A percentile compares a stretch with the other conserved stretches of the same genome.
These are phyloP conservation scores for Nebria brevicollis DNA, from an alignment of 2,888 invertebrate genomes.

Conservation along the genomic window DNA sequence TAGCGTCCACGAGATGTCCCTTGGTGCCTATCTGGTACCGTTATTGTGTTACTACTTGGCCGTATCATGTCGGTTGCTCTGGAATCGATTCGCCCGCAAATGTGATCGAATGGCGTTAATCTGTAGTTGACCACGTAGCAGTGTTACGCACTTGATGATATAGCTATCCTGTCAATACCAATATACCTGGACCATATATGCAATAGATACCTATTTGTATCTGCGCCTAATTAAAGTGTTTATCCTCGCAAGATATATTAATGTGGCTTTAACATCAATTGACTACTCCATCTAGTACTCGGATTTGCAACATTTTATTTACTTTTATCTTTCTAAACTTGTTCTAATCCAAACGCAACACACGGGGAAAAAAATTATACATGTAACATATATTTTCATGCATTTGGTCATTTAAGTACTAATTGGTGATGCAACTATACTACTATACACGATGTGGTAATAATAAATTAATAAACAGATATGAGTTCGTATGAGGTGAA, in stretches of 20 bases:
- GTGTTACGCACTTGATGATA: neutral
- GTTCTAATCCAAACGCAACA: too few relatives aligned
- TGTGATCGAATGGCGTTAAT: conserved; percentile 39
- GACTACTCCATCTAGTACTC: neutral
- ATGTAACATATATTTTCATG: too few relatives aligned
- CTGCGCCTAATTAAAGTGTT: neutral
- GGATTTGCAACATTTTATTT: neutral
- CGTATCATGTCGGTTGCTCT: neutral
- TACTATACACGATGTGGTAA: too few relatives aligned
- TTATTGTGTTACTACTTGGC: conserved; percentile 38
- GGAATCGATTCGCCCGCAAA: conserved; percentile 40
- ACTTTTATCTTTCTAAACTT: too few relatives aligned
- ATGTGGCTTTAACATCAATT: neutral
- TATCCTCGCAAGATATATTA: neutral
- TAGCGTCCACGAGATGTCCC: conserved; percentile 33
- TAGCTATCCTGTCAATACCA: neutral
- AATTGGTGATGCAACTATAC: too few relatives aligned
- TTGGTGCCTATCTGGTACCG: conserved; percentile 29
- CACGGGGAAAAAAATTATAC: too few relatives aligned
- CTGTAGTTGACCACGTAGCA: conserved; percentile 18
- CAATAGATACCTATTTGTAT: neutral
- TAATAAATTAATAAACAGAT: too few relatives aligned
- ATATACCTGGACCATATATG: neutral
- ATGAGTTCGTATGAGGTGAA: too few relatives aligned
- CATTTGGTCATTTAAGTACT: too few relatives aligned